A percentile compares a stretch with the other conserved stretches of the same genome.
Conservation (phyloP, 2,888 invertebrate genomes). For the Mythimna lalbum region DNA sequence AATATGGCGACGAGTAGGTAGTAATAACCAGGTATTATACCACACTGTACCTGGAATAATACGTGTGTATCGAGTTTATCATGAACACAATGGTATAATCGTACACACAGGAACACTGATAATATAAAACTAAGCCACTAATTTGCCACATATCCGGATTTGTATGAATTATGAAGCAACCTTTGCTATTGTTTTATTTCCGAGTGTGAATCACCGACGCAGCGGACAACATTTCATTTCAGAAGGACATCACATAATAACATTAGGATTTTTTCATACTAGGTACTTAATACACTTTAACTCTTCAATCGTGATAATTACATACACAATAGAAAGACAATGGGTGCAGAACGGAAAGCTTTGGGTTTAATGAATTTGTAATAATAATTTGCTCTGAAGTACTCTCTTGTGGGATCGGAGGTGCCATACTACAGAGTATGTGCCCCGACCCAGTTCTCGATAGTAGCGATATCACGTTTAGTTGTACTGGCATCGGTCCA, state of each 20-base stretch:
- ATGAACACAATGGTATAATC: constrained; percentile 48
- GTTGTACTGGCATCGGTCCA: too few species aligned
- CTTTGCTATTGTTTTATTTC: constrained; percentile 35
- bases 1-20: neutral
- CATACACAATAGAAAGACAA: too few species aligned
- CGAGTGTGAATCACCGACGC: constrained; percentile 11
- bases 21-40: neutral
- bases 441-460: too few species aligned
- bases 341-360: too few species aligned
- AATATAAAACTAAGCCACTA: constrained; percentile 17
- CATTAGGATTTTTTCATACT: neutral
- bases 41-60: neutral
- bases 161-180: constrained; percentile 22
- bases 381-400: too few species aligned
- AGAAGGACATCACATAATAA: neutral
- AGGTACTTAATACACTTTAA: neutral
- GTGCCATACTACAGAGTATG: too few species aligned
- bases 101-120: constrained; percentile 37
- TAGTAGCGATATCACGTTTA: too few species aligned
- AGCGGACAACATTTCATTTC: neutral
- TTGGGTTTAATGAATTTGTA: too few species aligned
- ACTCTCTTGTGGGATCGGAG: too few species aligned
- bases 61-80: constrained; percentile 43
- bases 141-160: constrained; percentile 28
- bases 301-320: too few species aligned